Evolutionary conservation across 2,113 vertebrate species (phyloP).

Genomic region (Odontesthes bonariensis): DNA sequence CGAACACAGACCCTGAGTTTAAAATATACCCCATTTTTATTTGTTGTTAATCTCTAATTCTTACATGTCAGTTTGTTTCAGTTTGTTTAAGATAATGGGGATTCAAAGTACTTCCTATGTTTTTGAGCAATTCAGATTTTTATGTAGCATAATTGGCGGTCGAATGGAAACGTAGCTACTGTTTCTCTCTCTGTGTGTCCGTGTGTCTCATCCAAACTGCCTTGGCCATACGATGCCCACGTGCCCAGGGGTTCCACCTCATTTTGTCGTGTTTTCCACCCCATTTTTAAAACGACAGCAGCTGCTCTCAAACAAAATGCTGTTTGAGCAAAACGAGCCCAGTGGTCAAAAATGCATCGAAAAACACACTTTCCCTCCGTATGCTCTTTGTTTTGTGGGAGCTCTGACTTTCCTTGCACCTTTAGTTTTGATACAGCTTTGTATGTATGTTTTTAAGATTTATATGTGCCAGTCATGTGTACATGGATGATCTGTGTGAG

Average conservation of each 20-base stretch:
- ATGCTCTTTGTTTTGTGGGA: conserved; percentile 33
- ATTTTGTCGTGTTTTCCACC: conserved; percentile 51
- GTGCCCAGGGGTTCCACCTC: conserved; percentile 48
- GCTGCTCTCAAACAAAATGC: conserved; percentile 77
- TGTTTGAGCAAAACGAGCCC: conserved; percentile 82
- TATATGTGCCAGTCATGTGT: conserved; percentile 43
- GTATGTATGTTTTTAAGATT: conserved; percentile 52
- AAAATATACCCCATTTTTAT: neutral
- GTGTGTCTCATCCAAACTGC: conserved; percentile 52
- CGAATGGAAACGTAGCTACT: conserved; percentile 54
- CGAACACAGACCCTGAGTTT: no score
- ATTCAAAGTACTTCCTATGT: neutral
- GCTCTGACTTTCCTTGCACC: conserved; percentile 2
- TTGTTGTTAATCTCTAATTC: neutral
- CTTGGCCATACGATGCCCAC: conserved; percentile 60
- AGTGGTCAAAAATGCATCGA: conserved; percentile 85
- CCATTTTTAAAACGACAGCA: conserved; percentile 69
- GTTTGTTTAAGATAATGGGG: neutral
- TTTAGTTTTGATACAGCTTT: conserved; percentile 66
- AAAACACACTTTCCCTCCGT: conserved; percentile 67
- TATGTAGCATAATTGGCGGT: neutral
- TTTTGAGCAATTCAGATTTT: neutral
- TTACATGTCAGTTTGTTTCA: neutral
- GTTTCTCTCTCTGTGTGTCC: conserved; percentile 4
- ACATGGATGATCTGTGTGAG: conserved; percentile 14